phyloP scores from a whole-genome alignment of 2,113 vertebrate genomes.

The Rattus rattus region DNA sequence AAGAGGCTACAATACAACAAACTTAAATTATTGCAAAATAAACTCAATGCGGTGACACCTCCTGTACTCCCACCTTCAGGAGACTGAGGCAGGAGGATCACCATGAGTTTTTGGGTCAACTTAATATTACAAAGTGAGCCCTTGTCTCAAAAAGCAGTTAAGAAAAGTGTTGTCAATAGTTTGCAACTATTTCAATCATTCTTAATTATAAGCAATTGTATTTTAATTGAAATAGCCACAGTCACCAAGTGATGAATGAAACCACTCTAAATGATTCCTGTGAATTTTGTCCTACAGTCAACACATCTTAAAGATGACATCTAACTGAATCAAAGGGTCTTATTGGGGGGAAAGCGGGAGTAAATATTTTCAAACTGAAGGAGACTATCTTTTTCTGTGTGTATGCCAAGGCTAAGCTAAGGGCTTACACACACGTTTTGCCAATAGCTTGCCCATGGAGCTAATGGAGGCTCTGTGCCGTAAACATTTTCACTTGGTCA shows the following conservation, averaged over 20 bases:
- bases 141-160: neutral
- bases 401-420: neutral
- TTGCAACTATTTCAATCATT: slow-evolving; percentile 26
- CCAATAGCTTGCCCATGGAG: neutral
- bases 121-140: neutral
- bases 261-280: neutral
- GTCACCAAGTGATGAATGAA: neutral
- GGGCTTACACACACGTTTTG: neutral
- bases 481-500: neutral
- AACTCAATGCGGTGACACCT: neutral
- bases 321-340: slow-evolving; percentile 18
- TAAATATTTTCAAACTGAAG: slow-evolving; percentile 57
- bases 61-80: neutral
- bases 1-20: slow-evolving; percentile 36
- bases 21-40: neutral
- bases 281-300: neutral
- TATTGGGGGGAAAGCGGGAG: neutral
- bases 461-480: neutral
- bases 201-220: slow-evolving; percentile 38
- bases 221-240: slow-evolving; percentile 23
- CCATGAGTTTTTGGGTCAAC: neutral
- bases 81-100: neutral
- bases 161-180: neutral
- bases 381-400: neutral
- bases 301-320: slow-evolving; percentile 43